Evolutionary conservation across 2,113 vertebrate species (phyloP).

Genomic region (Rhinoptilus africanus): DNA sequence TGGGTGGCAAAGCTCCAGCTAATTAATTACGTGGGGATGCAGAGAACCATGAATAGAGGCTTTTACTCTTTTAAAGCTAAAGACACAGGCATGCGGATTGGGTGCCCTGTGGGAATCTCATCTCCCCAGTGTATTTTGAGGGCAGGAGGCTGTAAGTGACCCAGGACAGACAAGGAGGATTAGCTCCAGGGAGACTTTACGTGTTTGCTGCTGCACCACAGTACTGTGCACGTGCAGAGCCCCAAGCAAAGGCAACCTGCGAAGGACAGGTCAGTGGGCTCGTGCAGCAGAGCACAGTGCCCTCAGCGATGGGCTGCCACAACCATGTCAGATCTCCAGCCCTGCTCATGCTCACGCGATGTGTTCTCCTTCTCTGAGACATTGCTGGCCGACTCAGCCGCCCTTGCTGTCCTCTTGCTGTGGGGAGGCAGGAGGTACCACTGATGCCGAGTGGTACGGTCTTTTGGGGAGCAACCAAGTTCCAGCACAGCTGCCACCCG

Average conservation of each 20-base stretch:
- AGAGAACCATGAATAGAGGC: not conserved
- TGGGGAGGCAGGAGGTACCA: not conserved
- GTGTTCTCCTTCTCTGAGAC: not conserved
- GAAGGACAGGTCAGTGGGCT: not conserved
- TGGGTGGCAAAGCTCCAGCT: not conserved
- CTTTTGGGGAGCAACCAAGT: not conserved
- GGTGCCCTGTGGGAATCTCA: not conserved
- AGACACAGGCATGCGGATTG: not conserved
- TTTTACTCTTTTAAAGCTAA: not conserved
- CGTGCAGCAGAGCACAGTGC: not conserved
- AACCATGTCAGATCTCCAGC: not conserved
- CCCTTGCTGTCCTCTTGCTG: not conserved
- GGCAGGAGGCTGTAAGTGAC: not conserved
- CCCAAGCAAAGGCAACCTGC: not conserved
- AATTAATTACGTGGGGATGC: constrained; percentile 21
- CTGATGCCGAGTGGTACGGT: not conserved
- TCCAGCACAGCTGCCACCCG: not conserved
- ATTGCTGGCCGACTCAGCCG: fast-evolving
- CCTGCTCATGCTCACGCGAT: not conserved
- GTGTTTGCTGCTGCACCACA: not conserved
- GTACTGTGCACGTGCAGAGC: not conserved
- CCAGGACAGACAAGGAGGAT: not conserved
- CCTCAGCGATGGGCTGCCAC: not conserved
- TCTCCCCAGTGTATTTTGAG: not conserved
- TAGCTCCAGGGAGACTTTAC: not conserved